Base-by-base conservation (phyloP, 2,797 vertebrate genomes). In the Rhinella marina region DNA sequence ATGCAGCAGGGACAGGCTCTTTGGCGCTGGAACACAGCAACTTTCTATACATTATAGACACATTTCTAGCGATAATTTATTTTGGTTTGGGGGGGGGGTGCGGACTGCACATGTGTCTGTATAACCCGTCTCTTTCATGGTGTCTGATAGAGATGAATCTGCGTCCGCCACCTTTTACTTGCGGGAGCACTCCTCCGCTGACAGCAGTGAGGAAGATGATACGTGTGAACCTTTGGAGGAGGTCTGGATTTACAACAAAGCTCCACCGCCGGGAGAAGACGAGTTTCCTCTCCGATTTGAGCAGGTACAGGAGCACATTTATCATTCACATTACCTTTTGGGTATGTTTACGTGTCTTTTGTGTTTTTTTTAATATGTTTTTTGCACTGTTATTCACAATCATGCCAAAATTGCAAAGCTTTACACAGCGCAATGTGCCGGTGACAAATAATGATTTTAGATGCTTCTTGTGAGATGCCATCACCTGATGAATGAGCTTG, bases 231-330 rank as follows among this genome's bases (percentile, higher is more conserved):
- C 84, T 89, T 9, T 97, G 80, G 92, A 95, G 17, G 94, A 91
- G 87, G 95, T 96, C 61, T 98, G 98, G 98, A 93, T 98, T 89
- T 99, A 98, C 92, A 95, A 97, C 91, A 95, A 94, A 91, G 56
- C 73, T 6, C 90, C 95, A 52, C 94, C 94, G 90, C 91, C 86
- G 0, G 94, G 94, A 12, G 96, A 97, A 91, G 92, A 92, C 0
- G 97, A 97, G 79, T 94, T 93, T 70, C 86, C 91, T 50, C 86
- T 97, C 73, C 94, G 98, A 85, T 97, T 96, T 77, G 91, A 94
- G 87, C 98, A 99, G 97, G 98, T 98, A 92, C 12, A 10, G 23
- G 8, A 48, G 70, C 29, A 29, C 1, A 68, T 3, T 16, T 14
- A 27, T 27, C 25, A 14, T 13, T 68, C 59, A 23, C 7, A 14